Percentiles rank a stretch among this genome's conserved stretches.
These are phyloP conservation scores for Mustelus asterias DNA, from an alignment of 2,113 vertebrate genomes.

Conservation along the genomic window DNA sequence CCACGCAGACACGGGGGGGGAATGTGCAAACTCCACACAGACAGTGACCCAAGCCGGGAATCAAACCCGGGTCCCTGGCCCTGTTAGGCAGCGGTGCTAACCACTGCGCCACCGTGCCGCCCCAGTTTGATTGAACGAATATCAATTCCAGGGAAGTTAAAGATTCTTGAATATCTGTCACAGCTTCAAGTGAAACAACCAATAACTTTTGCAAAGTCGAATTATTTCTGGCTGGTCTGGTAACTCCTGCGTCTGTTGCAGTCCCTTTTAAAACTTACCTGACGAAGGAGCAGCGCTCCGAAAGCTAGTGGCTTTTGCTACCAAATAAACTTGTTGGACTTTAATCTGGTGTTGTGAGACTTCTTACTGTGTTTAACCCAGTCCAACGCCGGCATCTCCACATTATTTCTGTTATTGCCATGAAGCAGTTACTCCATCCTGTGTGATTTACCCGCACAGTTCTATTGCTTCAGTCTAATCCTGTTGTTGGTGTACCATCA, in stretches of 20 bases:
- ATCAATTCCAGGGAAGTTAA: background rate
- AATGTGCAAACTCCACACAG: no score
- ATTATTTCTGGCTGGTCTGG: background rate
- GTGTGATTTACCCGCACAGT: background rate
- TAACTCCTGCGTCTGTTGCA: background rate
- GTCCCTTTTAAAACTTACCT: background rate
- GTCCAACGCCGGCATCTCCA: no score
- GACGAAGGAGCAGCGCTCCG: no score
- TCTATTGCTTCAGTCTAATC: background rate
- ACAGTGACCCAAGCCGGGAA: no score
- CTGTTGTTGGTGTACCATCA: background rate
- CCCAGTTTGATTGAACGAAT: background rate
- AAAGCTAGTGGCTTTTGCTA: no score
- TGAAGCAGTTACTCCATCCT: background rate
- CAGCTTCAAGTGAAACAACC: background rate
- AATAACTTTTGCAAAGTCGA: background rate
- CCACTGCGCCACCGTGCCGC: no score
- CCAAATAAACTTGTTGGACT: no score
- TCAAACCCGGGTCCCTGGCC: no score
- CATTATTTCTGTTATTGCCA: background rate
- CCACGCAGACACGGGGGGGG: no score
- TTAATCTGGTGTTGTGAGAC: no score
- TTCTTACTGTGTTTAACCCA: no score
- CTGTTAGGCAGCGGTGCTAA: no score
- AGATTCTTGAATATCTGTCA: background rate